A percentile compares a stretch with the other conserved stretches of the same genome.
Evolutionary conservation across 2,797 vertebrate genomes (phyloP).

Genomic region (Acanthurus tractus): DNA sequence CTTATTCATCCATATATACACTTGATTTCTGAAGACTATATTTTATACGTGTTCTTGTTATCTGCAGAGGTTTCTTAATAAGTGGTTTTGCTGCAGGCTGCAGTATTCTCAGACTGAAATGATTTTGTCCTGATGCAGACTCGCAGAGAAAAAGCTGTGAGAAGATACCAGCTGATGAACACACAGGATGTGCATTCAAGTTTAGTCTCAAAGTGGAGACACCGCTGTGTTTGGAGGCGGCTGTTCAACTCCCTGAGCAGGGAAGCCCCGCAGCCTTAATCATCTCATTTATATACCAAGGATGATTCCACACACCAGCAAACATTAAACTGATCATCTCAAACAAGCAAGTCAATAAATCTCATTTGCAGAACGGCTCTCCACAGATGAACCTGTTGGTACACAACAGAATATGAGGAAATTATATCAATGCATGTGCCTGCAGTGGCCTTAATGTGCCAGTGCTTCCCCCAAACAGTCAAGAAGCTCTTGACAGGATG

Average conservation of each 20-base stretch:
- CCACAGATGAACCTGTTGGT: slow-evolving; percentile 49
- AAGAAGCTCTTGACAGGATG: slow-evolving; percentile 53
- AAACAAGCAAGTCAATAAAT: slow-evolving; percentile 63
- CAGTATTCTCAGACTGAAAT: slow-evolving; percentile 1
- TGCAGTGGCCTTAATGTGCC: slow-evolving; percentile 21
- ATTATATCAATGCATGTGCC: slow-evolving; percentile 20
- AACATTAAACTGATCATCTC: slow-evolving; percentile 63
- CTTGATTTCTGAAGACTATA: no score
- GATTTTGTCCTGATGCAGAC: slow-evolving; percentile 66
- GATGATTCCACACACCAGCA: slow-evolving; percentile 57
- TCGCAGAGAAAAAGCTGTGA: slow-evolving; percentile 69
- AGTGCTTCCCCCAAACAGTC: slow-evolving; percentile 10
- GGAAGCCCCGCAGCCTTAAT: slow-evolving; percentile 85
- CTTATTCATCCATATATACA: no score
- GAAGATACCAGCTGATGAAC: slow-evolving; percentile 75
- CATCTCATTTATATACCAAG: slow-evolving; percentile 79
- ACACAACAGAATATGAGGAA: slow-evolving; percentile 21
- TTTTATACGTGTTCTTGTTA: neutral
- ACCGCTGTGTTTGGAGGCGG: slow-evolving; percentile 73
- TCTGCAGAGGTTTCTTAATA: slow-evolving; percentile 28
- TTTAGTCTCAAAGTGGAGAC: slow-evolving; percentile 75
- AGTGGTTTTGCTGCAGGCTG: slow-evolving; percentile 9
- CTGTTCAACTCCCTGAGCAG: slow-evolving; percentile 82
- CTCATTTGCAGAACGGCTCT: slow-evolving; percentile 47
- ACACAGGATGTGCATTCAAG: slow-evolving; percentile 71